Conservation (phyloP, 2,113 vertebrate genomes). For the Anhinga anhinga region DNA sequence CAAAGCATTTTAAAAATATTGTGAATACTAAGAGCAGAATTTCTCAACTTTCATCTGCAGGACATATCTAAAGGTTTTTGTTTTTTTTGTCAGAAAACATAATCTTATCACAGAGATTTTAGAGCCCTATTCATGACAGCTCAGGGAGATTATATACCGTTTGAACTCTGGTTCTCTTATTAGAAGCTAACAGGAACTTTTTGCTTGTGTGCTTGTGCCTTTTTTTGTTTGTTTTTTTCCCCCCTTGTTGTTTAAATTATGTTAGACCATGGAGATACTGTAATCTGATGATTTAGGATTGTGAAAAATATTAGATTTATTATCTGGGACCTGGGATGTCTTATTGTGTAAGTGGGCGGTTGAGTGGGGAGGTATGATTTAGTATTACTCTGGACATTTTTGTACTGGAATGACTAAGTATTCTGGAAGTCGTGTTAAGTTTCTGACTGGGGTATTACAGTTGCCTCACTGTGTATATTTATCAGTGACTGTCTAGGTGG, state of each 20-base stretch:
- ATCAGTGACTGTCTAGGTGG: background rate
- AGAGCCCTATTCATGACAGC: background rate
- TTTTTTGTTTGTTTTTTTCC: background rate
- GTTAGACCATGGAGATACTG: background rate
- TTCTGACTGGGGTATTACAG: background rate
- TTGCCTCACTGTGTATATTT: background rate
- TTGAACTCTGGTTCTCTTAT: background rate
- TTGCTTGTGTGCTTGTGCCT: background rate
- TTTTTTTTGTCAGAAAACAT: background rate
- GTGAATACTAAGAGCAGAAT: background rate
- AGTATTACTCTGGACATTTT: background rate
- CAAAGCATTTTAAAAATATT: background rate
- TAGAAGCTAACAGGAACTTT: background rate
- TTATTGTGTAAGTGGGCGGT: background rate
- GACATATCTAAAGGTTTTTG: background rate
- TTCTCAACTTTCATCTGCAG: background rate
- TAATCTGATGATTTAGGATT: background rate
- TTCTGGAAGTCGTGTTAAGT: background rate
- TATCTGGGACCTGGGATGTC: background rate
- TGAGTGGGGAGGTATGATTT: background rate
- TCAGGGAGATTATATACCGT: background rate
- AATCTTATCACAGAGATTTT: slow-evolving; percentile 28
- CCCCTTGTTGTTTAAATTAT: background rate
- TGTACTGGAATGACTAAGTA: background rate
- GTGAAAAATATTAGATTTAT: background rate